Evolutionary conservation across 2,888 invertebrate species (phyloP).

Genomic region (Dione vanillae): DNA sequence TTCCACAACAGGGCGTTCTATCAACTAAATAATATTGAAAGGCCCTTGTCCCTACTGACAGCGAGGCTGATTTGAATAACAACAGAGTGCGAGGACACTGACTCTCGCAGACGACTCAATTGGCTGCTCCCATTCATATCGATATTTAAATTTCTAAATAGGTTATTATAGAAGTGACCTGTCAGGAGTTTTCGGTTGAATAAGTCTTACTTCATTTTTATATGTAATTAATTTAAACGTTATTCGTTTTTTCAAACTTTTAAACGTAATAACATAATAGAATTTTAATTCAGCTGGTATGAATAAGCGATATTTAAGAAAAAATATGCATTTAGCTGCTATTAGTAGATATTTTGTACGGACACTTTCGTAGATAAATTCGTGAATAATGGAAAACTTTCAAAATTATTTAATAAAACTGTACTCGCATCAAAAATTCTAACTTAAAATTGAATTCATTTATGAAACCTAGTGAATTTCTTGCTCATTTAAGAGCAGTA

Average conservation of each 20-base stretch:
- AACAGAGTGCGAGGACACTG: conserved; percentile 33
- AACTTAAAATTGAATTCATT: conserved; percentile 4
- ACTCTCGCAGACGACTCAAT: conserved; percentile 27
- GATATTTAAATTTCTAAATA: conserved; percentile 13
- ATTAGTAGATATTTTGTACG: background rate
- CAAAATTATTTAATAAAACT: background rate
- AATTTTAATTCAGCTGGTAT: background rate
- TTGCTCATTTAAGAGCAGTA: conserved; percentile 5
- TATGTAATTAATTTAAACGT: no score
- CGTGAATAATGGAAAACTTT: background rate
- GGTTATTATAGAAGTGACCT: background rate
- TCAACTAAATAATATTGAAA: conserved; percentile 20
- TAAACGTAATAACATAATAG: no score
- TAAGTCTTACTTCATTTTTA: no score
- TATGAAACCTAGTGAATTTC: background rate
- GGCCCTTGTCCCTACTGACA: conserved; percentile 22
- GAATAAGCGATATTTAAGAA: background rate
- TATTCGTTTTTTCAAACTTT: no score
- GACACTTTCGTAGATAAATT: background rate
- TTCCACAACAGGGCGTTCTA: conserved; percentile 10
- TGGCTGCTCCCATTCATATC: conserved; percentile 6
- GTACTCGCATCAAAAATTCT: background rate
- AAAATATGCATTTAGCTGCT: background rate
- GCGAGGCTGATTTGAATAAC: conserved; percentile 36
- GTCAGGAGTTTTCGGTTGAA: no score